Evolutionary conservation across 2,113 vertebrate genomes (phyloP), one percentile per base, ranked within the genome.

Genomic region (Pterocles burchelli): DNA sequence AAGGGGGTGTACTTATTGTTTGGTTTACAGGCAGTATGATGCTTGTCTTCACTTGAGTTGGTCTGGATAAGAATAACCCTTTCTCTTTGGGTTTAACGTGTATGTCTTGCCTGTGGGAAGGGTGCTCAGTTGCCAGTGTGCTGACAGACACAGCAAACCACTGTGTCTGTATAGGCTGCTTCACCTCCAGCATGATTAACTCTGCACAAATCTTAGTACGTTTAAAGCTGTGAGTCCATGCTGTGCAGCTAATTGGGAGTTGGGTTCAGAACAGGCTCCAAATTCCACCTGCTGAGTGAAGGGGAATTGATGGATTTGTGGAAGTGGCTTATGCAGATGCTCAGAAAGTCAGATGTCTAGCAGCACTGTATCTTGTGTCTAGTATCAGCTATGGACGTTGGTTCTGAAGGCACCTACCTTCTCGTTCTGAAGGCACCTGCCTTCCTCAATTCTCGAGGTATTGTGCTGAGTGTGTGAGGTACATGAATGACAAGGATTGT

Each of bases 231-330:
- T 46, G 92, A 81, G 70, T 83, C 70, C 88, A 31, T 85, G 83
- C 92, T 97, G 92, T 86, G 49, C 78, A 90, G 91, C 89, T 94
- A 89, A 96, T 85, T 91, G 93, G 79, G 45, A 95, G 51, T 68
- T 57, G 33, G 28, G 89, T 93, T 95, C 76, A 96, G 76, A 95
- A 31, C 61, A 84, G 83, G 45, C 73, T 95, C 45, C 70, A 61
- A 2, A 57, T 88, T 59, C 54, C 31, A 46, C 95, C 67, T 96
- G 62, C 91, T 90, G 91, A 85, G 78, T 54, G 82, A 85, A 38
- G 79, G 36, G 76, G 58, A 63, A 85, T 96, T 89, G 87, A 67
- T 81, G 93, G 78, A 9, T 87, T 24, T n/a, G 18, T 85, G 67
- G 82, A 90, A 91, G 45, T 93, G 80, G 28, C 25, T 81, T 71